phyloP scores from a whole-genome alignment of 2,113 vertebrate genomes.

The Peromyscus maniculatus region DNA sequence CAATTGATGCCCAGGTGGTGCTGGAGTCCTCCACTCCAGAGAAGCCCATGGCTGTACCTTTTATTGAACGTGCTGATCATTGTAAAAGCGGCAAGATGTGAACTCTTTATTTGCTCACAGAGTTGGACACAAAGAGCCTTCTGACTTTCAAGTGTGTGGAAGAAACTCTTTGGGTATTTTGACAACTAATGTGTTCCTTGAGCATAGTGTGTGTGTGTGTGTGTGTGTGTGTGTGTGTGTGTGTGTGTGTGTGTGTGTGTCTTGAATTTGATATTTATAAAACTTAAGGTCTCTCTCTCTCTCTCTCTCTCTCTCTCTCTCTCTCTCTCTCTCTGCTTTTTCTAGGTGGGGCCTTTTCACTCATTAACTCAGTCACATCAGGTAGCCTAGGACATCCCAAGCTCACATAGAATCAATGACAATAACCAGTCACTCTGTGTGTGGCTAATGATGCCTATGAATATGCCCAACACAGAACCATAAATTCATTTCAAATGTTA shows the following conservation, averaged over 20 bases:
- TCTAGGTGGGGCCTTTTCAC: not conserved
- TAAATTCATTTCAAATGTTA: not conserved
- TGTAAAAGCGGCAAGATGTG: not conserved
- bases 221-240: not conserved
- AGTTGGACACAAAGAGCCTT: not conserved
- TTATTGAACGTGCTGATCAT: not conserved
- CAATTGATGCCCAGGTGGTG: rapidly evolving
- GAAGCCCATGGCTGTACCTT: rapidly evolving
- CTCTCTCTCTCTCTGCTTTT: not conserved
- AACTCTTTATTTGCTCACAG: not conserved
- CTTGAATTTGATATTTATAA: not conserved
- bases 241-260: not conserved
- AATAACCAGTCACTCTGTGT: not conserved
- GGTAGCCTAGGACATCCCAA: not conserved
- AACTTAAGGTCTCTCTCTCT: not conserved
- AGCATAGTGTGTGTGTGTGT: not conserved
- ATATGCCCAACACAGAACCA: not conserved
- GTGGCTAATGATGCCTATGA: not conserved
- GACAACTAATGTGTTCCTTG: not conserved
- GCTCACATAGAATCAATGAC: not conserved
- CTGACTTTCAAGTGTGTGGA: not conserved
- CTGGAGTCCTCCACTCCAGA: too few species aligned
- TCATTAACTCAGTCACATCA: not conserved
- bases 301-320: too few species aligned
- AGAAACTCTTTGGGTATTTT: not conserved